phyloP scores from a whole-genome alignment of 2,797 vertebrate genomes.

The Micromesistius poutassou region DNA sequence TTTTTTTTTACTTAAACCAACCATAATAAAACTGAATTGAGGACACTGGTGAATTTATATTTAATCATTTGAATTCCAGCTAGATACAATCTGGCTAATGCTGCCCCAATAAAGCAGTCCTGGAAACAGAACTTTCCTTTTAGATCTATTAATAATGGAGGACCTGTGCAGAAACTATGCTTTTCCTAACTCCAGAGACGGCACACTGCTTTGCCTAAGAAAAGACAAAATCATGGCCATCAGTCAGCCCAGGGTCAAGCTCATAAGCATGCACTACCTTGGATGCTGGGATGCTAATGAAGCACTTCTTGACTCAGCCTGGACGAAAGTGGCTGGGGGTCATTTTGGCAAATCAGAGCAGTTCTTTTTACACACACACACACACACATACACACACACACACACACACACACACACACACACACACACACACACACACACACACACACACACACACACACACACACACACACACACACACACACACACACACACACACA shows the following conservation, averaged over 20 bases:
- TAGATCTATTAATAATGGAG: conserved; percentile 69
- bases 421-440: no score
- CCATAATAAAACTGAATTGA: neutral
- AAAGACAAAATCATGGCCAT: conserved; percentile 60
- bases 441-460: no score
- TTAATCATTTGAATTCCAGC: neutral
- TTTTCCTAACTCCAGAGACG: conserved; percentile 44
- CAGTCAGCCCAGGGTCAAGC: conserved; percentile 62
- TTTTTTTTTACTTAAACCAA: neutral
- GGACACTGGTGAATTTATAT: neutral
- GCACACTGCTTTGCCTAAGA: conserved; percentile 49
- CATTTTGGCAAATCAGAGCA: neutral
- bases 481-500: no score
- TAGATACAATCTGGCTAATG: neutral
- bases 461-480: no score
- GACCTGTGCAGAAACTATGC: conserved; percentile 42
- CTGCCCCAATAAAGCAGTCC: conserved; percentile 32
- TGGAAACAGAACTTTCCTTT: conserved; percentile 68
- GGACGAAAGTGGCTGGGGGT: conserved; percentile 16
- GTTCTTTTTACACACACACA: neutral
- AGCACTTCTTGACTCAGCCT: conserved; percentile 58
- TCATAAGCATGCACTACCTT: conserved; percentile 58
- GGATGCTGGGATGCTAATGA: conserved; percentile 62
- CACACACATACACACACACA: no score
- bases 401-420: no score